Base-by-base conservation (phyloP, 2,888 invertebrate genomes). In the Cephus sareptanus region DNA sequence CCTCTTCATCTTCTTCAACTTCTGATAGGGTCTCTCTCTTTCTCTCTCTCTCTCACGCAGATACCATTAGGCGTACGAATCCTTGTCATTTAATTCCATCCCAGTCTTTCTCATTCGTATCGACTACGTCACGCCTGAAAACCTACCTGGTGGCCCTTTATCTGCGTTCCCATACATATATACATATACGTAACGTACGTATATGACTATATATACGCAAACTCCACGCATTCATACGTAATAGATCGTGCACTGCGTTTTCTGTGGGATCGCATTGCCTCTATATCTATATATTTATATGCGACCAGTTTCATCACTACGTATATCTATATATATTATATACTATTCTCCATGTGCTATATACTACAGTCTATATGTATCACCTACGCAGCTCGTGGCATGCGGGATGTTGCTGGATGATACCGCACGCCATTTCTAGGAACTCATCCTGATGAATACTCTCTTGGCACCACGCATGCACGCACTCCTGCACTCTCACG, bases 391-490 rank as follows among this genome's bases (percentile, higher is more conserved):
- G 84, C 85, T 82, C 86, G 83, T 83, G 83, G 74, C 37, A 74
- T 37, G 74, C 76, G 77, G 85, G 83, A 84, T 85, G 83, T 81
- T 82, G 83, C 84, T 83, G 84, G 84, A 87, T 85, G 88, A 88
- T 89, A 87, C 86, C 84, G 85, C 88, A 88, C 87, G 88, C 87
- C 83, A 88, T 85, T 90, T 90, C 89, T 86, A 85, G 84, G 90
- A 89, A 90, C 85, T 85, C 85, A 83, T 85, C 85, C 85, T 81
- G 73, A 82, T 84, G 81, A 83, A 86, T 84, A 83, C 77, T 82
- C 75, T 82, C 77, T 75, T 81, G 81, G 83, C 81, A 83, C 81
- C 84, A 84, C 79, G 82, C 80, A 82, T 79, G 81, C 77, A 83
- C 83, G 82, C 77, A 81, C 77, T 80, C 75, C 77, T 81, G 77